Conservation (phyloP, 53 echinoderm and acorn worm species). For the Temnopleurus reevesii region DNA sequence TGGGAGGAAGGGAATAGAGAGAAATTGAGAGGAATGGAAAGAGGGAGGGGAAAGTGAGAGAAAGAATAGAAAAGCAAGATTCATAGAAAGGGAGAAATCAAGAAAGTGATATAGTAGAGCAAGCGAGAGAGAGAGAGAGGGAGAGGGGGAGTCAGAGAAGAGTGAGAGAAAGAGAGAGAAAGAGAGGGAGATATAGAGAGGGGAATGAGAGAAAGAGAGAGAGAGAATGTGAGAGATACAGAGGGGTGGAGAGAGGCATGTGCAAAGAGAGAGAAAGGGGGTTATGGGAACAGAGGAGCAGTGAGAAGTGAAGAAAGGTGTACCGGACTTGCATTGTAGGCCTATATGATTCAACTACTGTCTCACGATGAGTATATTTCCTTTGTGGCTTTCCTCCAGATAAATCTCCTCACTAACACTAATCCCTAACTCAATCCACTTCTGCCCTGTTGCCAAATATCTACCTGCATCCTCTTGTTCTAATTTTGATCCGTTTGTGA, state of each 20-base stretch:
- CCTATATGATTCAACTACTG: neutral
- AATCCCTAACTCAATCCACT: constrained; percentile 22
- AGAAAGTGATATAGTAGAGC: neutral
- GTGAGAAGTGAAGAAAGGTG: neutral
- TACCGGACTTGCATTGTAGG: neutral
- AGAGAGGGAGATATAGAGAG: neutral
- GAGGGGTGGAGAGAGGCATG: neutral
- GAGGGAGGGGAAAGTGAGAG: neutral
- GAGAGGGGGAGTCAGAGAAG: neutral
- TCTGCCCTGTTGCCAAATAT: neutral
- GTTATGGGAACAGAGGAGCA: neutral
- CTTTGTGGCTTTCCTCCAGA: constrained; percentile 1
- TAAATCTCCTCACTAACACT: constrained; percentile 7
- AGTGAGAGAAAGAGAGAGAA: neutral
- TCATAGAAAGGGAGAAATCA: neutral
- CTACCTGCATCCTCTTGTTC: neutral
- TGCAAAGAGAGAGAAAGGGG: neutral
- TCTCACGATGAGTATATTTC: constrained; percentile 38
- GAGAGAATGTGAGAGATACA: no score
- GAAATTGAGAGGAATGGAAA: neutral
- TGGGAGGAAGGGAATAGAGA: neutral
- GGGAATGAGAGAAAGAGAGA: neutral
- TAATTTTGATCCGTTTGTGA: neutral
- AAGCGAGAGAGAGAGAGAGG: neutral
- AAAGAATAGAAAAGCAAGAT: neutral